Base-by-base conservation (phyloP, 2,888 invertebrate genomes). In the Conops quadrifasciatus region DNA sequence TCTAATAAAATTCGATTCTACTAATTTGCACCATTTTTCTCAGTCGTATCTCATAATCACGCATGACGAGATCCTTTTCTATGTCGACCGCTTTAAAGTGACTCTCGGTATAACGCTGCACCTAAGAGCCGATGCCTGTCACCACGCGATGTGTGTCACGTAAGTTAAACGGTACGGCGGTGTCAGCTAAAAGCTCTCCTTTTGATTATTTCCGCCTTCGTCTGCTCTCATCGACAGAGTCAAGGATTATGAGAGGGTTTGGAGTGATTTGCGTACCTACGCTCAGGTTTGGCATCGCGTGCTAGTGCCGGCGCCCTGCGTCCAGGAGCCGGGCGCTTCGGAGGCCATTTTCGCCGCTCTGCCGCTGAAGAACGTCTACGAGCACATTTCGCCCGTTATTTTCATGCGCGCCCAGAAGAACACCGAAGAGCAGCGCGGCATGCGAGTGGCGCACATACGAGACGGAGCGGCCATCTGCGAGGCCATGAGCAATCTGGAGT, bases 381-480 rank as follows among this genome's bases (percentile, higher is more conserved):
- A 89, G 74, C 88, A 88, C 72, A 88, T 91, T 4, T 96, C 96
- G 0, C 96, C 96, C 0, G 91, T 97, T 47, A 91, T 95, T 66
- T 89, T 90, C 72, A 87, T 96, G 87, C 96, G 96, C 82, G 94
- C 96, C 0, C 89, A 92, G 77, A 98, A 98, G 86, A 97, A 96
- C 81, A 85, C 87, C 0, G 88, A 90, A 0, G 96, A 96, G 86
- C 89, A 90, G 26, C 87, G 88, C 67, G 95, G 95, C 63, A 96
- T 97, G 95, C 89, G 90, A 76, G 89, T 87, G 65, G 94, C 96
- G 0, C 96, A 97, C 82, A 87, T 97, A 67, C 89, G 93, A 67
- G 98, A 98, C 85, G 96, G 93, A 0, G 93, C 92, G 0, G 96
- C 95, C 0, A 91, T 97, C 87, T 94, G 96, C 83, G 94, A 95